Percentiles rank a stretch among this genome's conserved stretches.
Evolutionary conservation across 2,797 vertebrate species (phyloP).

Genomic region (Poeciliopsis paucimaculata): DNA sequence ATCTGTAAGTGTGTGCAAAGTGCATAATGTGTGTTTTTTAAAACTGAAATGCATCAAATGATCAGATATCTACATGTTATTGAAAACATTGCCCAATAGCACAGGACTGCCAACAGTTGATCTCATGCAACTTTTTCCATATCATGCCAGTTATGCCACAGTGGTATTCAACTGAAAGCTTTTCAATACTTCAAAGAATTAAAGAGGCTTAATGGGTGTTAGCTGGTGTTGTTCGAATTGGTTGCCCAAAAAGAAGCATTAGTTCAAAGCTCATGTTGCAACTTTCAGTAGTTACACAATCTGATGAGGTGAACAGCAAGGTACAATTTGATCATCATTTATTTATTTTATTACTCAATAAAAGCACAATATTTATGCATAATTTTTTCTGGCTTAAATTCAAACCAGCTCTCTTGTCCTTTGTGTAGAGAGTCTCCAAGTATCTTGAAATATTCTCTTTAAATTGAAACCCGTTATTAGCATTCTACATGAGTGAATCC

Average conservation of each 20-base stretch:
- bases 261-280: neutral
- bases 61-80: neutral
- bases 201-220: neutral
- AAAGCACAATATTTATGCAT: neutral
- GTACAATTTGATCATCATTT: neutral
- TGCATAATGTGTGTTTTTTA: neutral
- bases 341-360: conserved; percentile 1
- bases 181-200: neutral
- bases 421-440: neutral
- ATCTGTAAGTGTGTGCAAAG: neutral
- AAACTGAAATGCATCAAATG: neutral
- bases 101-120: neutral
- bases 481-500: neutral
- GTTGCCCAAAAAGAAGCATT: neutral
- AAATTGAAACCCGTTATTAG: neutral
- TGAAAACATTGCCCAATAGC: neutral
- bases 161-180: neutral
- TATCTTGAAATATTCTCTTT: neutral
- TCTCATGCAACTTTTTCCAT: neutral
- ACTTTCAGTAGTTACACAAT: neutral
- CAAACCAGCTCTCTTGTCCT: neutral
- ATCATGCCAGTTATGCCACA: neutral
- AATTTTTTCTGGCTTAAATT: neutral
- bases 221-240: no score
- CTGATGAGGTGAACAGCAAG: neutral